phyloP scores from a whole-genome alignment of 2,888 invertebrate species.

The Brassicogethes aeneus region DNA sequence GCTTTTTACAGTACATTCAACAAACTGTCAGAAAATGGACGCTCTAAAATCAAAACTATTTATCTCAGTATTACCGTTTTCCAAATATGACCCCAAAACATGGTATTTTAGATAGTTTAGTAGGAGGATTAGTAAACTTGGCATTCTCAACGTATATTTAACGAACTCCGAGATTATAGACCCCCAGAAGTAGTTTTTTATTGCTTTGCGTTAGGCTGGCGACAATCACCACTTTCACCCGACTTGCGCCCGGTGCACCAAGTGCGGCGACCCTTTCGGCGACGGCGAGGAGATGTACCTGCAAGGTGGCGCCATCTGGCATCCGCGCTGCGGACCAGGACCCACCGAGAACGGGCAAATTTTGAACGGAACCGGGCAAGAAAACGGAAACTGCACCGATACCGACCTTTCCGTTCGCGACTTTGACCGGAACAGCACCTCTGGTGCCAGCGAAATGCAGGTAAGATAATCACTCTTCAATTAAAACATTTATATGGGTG shows the following conservation, averaged over 20 bases:
- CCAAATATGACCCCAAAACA: too few species aligned
- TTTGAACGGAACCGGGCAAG: constrained; percentile 50
- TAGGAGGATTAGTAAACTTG: too few species aligned
- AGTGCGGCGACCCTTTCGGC: constrained; percentile 95
- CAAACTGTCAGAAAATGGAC: too few species aligned
- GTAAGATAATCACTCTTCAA: constrained; percentile 45
- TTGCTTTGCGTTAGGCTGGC: constrained; percentile 86
- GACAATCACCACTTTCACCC: constrained; percentile 98
- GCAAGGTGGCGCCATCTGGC: constrained; percentile 91
- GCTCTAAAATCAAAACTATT: too few species aligned
- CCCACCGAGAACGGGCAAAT: constrained; percentile 61
- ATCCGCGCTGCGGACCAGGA: constrained; percentile 90
- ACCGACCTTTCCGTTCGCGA: constrained; percentile 50
- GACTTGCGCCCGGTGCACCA: constrained; percentile 92
- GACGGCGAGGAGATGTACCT: constrained; percentile 97
- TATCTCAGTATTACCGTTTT: too few species aligned
- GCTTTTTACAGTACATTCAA: too few species aligned
- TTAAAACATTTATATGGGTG: too few species aligned
- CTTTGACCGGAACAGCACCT: constrained; percentile 71
- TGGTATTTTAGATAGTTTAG: too few species aligned
- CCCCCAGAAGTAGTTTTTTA: too few species aligned
- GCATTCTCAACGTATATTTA: too few species aligned
- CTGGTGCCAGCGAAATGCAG: constrained; percentile 72
- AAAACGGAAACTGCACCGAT: constrained; percentile 56
- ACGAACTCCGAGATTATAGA: too few species aligned